Percentiles rank a stretch among this genome's conserved stretches.
These are phyloP conservation scores for Anthoscopus minutus DNA, from an alignment of 2,113 vertebrate species.

Conservation along the genomic window DNA sequence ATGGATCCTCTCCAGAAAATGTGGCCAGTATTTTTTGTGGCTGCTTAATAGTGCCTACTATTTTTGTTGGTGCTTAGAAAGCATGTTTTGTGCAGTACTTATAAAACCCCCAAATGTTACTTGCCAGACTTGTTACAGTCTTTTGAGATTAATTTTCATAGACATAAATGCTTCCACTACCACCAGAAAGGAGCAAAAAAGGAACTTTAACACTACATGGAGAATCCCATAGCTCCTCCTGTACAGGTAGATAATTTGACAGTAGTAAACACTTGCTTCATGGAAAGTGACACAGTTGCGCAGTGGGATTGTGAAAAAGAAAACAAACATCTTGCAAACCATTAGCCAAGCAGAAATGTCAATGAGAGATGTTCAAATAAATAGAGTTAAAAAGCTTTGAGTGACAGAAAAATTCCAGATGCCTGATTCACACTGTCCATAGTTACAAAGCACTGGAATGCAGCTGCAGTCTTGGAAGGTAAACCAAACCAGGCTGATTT, in stretches of 20 bases:
- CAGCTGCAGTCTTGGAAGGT: not conserved
- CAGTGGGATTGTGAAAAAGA: conserved; percentile 9
- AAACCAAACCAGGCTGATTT: not conserved
- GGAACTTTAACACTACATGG: not conserved
- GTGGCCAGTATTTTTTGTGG: not conserved
- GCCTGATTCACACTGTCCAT: not conserved
- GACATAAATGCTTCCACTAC: not conserved
- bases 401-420: not conserved
- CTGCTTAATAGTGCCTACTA: not conserved
- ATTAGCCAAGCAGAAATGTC: not conserved
- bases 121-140: not conserved
- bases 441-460: not conserved
- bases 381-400: not conserved
- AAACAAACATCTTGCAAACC: not conserved
- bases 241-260: conserved; percentile 30
- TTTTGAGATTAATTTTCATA: conserved; percentile 7
- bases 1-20: not conserved
- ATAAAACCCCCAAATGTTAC: not conserved
- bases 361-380: not conserved
- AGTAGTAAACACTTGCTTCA: conserved; percentile 26
- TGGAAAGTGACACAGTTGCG: conserved; percentile 20
- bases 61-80: not conserved
- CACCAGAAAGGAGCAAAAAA: not conserved
- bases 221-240: conserved; percentile 28
- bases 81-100: not conserved